Conservation (phyloP, 2,113 vertebrate species). For the Toxotes chatareus region DNA sequence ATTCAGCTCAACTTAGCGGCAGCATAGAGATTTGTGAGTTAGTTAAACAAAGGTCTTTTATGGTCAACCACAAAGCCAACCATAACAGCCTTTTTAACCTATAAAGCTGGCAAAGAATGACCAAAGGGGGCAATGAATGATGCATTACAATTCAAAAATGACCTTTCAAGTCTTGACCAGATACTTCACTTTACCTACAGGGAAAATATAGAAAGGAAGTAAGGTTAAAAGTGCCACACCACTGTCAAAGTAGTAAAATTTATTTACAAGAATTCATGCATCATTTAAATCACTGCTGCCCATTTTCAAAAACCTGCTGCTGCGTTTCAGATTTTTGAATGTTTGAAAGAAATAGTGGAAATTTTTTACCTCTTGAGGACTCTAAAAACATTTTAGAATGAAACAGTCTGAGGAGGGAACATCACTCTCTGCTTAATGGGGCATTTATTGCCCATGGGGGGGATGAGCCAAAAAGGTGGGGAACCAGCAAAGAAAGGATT, state of each 20-base stretch:
- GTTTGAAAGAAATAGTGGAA: neutral
- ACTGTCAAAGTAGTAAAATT: neutral
- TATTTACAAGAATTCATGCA: neutral
- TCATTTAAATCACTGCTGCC: neutral
- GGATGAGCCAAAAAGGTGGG: constrained; percentile 1
- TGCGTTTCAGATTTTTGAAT: neutral
- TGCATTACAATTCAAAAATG: constrained; percentile 51
- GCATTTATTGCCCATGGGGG: neutral
- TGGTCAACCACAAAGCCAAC: constrained; percentile 61
- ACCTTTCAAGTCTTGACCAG: constrained; percentile 55
- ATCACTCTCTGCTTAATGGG: neutral
- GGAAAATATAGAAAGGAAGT: neutral
- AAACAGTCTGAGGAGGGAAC: neutral
- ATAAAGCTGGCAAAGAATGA: constrained; percentile 39
- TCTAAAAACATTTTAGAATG: neutral
- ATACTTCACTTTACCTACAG: constrained; percentile 16
- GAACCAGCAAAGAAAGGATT: constrained; percentile 6
- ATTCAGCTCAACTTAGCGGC: constrained; percentile 66
- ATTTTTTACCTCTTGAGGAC: neutral
- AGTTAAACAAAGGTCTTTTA: constrained; percentile 68
- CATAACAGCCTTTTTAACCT: constrained; percentile 63
- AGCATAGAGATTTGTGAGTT: constrained; percentile 60
- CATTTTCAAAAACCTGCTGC: neutral
- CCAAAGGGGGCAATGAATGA: constrained; percentile 42
- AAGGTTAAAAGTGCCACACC: neutral